A percentile compares a stretch with the other conserved stretches of the same genome.
These are phyloP conservation scores for Achlya flavicornis DNA, from an alignment of 2,888 invertebrate species.

Conservation along the genomic window DNA sequence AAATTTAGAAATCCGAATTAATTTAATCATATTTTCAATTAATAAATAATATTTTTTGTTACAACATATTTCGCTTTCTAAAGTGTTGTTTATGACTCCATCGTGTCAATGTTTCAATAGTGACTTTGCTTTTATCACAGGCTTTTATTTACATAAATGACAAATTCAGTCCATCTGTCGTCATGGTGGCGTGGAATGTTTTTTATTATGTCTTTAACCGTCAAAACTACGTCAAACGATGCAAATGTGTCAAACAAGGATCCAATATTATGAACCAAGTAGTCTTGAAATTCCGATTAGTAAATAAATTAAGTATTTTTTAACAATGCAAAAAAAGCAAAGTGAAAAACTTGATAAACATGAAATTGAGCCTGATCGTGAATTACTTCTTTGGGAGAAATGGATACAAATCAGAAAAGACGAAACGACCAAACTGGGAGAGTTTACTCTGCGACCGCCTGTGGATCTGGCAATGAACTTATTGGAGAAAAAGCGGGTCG, in stretches of 20 bases:
- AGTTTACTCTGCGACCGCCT: slow-evolving; percentile 49
- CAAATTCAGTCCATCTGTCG: not conserved
- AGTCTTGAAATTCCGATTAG: not conserved
- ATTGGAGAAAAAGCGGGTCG: slow-evolving; percentile 54
- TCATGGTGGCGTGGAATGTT: not conserved
- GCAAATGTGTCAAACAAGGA: too few relatives aligned
- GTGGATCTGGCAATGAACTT: slow-evolving; percentile 70
- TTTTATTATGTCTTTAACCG: too few relatives aligned
- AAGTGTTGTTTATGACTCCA: too few relatives aligned
- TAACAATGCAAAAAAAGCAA: slow-evolving; percentile 18
- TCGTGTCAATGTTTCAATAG: too few relatives aligned
- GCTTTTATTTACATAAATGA: not conserved
- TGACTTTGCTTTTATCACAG: too few relatives aligned
- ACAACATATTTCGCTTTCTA: not conserved
- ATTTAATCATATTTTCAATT: not conserved
- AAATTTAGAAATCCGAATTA: slow-evolving; percentile 6
- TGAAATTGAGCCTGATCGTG: slow-evolving; percentile 54
- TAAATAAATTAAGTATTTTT: slow-evolving; percentile 11
- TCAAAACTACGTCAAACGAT: too few relatives aligned
- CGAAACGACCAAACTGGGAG: slow-evolving; percentile 54
- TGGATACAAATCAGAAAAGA: slow-evolving; percentile 69
- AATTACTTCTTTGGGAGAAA: slow-evolving; percentile 69
- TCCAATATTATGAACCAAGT: too few relatives aligned
- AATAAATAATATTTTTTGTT: not conserved
- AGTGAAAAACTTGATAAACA: slow-evolving; percentile 27